Evolutionary conservation across 2,888 invertebrate genomes (phyloP), one percentile per base, ranked within the genome.

Genomic region (Esperia sulphurella): DNA sequence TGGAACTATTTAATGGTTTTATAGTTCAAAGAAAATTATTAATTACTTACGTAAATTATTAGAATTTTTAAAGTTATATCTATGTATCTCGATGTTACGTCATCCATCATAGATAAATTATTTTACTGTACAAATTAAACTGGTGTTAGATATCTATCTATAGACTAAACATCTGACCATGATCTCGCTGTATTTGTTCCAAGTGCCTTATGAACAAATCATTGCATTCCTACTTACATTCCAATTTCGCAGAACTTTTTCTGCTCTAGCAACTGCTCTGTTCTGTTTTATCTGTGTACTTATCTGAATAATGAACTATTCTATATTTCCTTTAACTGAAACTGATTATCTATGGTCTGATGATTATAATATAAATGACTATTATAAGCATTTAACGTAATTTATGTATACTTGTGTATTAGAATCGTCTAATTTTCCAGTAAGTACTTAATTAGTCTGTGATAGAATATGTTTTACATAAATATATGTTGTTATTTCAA

Each of bases 161-260:
- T 48, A 47, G 40, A 29, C 43, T 49, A 46, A 45, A 35, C 46
- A 43, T 63, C 67, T 68, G 68, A 74, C 65, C 71, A 72, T 68
- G 73, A 75, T 77, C 73, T 80, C 71, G 67, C 63, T 75, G 70
- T 83, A 84, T 86, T 86, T 83, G 84, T 88, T 89, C 79, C 78
- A 87, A 87, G 86, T 89, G 88, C 87, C 88, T 88, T 88, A 88
- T 72, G 81, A 85, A 83, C 82, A 84, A 85, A 83, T 83, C 70
- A 67, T 77, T 75, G 71, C 81, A 87, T 84, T 85, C 81, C 82
- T 79, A 77, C 61, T 64, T 68, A 74, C 78, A 83, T 82, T 84
- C 77, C 81, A 75, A 65, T 21, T 14, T 29, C 13, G 37, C 0
- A 28, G 14, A 3, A 21, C 5, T 21, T 21, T 21, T 21, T 21